Conservation (phyloP, 2,113 vertebrate species). For the Recurvirostra avosetta region DNA sequence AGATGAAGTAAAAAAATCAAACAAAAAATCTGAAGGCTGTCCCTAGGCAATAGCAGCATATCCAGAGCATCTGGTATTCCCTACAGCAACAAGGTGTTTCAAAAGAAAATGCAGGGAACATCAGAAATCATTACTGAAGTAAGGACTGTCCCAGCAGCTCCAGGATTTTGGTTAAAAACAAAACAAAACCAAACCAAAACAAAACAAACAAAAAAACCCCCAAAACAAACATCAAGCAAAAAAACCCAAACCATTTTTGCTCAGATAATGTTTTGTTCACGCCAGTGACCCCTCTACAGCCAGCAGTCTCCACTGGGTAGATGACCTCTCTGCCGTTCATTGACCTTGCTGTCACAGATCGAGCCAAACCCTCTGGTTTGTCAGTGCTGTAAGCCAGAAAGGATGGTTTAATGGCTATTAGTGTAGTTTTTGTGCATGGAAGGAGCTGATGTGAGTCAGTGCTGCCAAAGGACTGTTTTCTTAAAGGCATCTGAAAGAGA, state of each 20-base stretch:
- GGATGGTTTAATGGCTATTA: background rate
- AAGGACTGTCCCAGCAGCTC: background rate
- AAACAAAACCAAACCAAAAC: no score
- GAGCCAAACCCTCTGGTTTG: background rate
- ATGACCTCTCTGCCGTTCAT: fast-evolving
- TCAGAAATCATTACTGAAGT: background rate
- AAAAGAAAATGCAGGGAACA: background rate
- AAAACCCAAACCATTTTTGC: background rate
- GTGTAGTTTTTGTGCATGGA: background rate
- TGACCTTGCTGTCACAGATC: background rate
- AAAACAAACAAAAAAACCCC: no score
- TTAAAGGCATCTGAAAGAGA: background rate
- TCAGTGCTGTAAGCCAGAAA: background rate
- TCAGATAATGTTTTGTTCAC: background rate
- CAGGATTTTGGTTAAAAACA: background rate
- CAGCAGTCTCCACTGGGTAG: background rate
- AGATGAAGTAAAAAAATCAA: background rate
- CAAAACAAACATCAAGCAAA: background rate
- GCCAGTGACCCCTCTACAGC: background rate
- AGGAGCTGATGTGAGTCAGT: background rate
- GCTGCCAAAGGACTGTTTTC: background rate
- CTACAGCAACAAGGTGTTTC: background rate
- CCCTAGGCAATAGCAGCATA: background rate
- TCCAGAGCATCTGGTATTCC: background rate
- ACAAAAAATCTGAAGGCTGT: background rate